Base-by-base conservation (phyloP, 2,888 invertebrate species). In the Thyatira batis region DNA sequence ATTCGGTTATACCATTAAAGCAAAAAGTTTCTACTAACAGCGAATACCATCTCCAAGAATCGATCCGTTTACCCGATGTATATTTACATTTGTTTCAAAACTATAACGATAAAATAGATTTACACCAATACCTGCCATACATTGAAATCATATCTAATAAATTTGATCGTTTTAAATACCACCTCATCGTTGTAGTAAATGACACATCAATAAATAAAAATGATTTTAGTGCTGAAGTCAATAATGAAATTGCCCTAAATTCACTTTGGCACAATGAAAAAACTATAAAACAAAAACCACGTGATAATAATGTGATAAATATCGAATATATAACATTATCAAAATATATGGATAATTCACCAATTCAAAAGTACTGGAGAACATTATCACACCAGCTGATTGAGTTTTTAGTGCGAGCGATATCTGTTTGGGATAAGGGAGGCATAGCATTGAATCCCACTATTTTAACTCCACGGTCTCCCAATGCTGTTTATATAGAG, bases 371-470 rank as follows among this genome's bases (percentile, higher is more conserved):
- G 50, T 55, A 76, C 65, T 90, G 89, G 87, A 78, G 69, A 52
- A 61, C 67, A 30, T 58, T 91, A 17, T 83, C 89, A 2, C 46
- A 67, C 25, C 69, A 85, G 46, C 78, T 85, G 8, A 67, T 85
- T 51, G 78, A 78, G 43, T 89, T 91, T 67, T 67, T 91, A 51
- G 69, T 80, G 6, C 76, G 87, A 56, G 79, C 85, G 53, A 57
- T 87, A 54, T 79, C 89, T 9, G 73, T 92, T 64, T 92, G 91
- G 92, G 82, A 92, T 46, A 86, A 82, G 63, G 90, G 90, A 43
- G 92, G 92, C 1, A 78, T 92, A 51, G 82, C 85, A 39, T 78
- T 92, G 51, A 78, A 86, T 67, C 89, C 91, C 25, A 53, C 70
- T 13, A 76, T 89, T 59, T 69, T 91, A 45, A 86, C 77, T 11